These are phyloP conservation scores for Bungarus multicinctus DNA, from an alignment of 2,113 vertebrate genomes.

Conservation along the genomic window DNA sequence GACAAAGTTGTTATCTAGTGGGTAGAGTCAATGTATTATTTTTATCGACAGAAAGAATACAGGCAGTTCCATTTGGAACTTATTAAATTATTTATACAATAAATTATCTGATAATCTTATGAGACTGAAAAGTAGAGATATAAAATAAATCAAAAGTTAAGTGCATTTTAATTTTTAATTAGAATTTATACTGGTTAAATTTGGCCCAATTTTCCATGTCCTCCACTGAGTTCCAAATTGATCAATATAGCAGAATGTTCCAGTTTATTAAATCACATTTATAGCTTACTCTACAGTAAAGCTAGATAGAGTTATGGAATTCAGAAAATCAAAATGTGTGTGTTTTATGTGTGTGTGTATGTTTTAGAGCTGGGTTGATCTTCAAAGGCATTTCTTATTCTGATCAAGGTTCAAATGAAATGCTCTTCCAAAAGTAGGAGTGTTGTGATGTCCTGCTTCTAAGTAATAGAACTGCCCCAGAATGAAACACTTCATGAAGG, in stretches of 20 bases:
- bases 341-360: neutral
- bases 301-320: neutral
- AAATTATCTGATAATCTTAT: neutral
- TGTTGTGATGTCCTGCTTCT: neutral
- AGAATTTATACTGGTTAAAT: slow-evolving; percentile 15
- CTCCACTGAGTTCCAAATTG: neutral
- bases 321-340: neutral
- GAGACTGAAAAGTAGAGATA: neutral
- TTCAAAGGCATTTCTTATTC: neutral
- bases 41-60: neutral
- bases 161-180: neutral
- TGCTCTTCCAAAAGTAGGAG: neutral
- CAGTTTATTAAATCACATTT: neutral
- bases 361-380: too few relatives aligned
- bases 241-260: neutral
- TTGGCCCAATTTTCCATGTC: neutral
- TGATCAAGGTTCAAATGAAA: neutral
- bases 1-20: neutral
- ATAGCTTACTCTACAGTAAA: neutral
- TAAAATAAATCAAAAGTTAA: neutral
- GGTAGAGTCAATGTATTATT: neutral
- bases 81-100: neutral
- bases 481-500: neutral
- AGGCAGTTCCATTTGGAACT: neutral
- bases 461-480: neutral